Evolutionary conservation across 2,797 vertebrate species (phyloP).

Genomic region (Pelobates cultripes): DNA sequence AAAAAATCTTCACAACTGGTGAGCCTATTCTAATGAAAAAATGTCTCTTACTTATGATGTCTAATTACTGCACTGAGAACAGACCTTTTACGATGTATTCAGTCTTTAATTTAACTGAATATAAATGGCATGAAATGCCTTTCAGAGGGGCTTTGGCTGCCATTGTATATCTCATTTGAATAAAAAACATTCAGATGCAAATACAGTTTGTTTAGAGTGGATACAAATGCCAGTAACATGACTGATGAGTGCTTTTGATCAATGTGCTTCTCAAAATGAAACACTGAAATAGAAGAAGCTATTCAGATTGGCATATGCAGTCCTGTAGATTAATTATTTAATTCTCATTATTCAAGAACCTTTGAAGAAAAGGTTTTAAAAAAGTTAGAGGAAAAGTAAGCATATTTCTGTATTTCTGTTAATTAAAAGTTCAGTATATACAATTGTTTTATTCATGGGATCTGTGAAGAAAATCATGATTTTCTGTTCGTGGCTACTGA

Average conservation of each 20-base stretch:
- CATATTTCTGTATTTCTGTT: slow-evolving; percentile 29
- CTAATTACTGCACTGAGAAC: slow-evolving; percentile 73
- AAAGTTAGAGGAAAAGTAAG: slow-evolving; percentile 65
- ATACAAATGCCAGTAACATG: slow-evolving; percentile 76
- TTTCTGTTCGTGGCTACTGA: too few relatives aligned
- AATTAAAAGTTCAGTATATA: too few relatives aligned
- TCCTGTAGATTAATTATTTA: slow-evolving; percentile 75
- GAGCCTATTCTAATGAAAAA: slow-evolving; percentile 61
- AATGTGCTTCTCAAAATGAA: slow-evolving; percentile 71
- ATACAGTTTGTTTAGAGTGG: slow-evolving; percentile 78
- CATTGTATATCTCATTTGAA: slow-evolving; percentile 75
- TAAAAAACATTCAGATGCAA: slow-evolving; percentile 83
- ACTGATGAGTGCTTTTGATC: slow-evolving; percentile 83
- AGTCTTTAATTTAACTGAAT: slow-evolving; percentile 78
- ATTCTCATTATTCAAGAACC: slow-evolving; percentile 71
- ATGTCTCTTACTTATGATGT: slow-evolving; percentile 72
- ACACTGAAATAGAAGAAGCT: slow-evolving; percentile 73
- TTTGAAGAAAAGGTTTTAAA: slow-evolving; percentile 69
- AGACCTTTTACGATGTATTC: slow-evolving; percentile 75
- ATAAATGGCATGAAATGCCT: slow-evolving; percentile 73
- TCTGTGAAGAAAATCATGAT: too few relatives aligned
- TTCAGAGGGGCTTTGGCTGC: slow-evolving; percentile 73
- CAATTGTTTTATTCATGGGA: too few relatives aligned
- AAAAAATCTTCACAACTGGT: slow-evolving; percentile 69
- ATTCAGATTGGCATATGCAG: slow-evolving; percentile 74